phyloP scores from a whole-genome alignment of 2,797 vertebrate species.

The Dallia pectoralis region DNA sequence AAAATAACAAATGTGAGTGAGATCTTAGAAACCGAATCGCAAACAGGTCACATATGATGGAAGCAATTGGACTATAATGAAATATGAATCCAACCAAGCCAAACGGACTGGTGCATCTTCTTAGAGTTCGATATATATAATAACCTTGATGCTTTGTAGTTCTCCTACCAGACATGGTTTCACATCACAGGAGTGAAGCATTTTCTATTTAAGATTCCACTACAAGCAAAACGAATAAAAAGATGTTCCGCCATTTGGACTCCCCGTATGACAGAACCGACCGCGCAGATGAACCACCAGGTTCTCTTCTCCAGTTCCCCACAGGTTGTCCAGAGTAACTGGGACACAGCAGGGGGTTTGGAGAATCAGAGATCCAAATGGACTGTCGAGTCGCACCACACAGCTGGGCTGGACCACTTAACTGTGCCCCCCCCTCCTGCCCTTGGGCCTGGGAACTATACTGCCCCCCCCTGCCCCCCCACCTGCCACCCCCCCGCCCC shows the following conservation, averaged over 20 bases:
- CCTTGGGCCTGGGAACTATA: constrained; percentile 41
- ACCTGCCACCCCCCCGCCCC: constrained; percentile 58
- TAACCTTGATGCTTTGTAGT: not conserved
- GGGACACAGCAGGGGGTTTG: constrained; percentile 52
- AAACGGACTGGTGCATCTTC: not conserved
- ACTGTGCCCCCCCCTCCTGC: constrained; percentile 43
- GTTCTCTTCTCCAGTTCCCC: constrained; percentile 25
- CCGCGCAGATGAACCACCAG: constrained; percentile 29
- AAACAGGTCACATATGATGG: not conserved
- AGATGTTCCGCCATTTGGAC: constrained; percentile 51
- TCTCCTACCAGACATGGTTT: not conserved
- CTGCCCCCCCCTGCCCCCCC: constrained; percentile 56
- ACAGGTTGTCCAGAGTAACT: constrained; percentile 48
- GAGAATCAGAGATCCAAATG: constrained; percentile 61
- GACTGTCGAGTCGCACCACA: constrained; percentile 65
- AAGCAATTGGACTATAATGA: constrained; percentile 2
- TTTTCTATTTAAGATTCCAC: constrained; percentile 46
- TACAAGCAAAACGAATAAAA: constrained; percentile 8
- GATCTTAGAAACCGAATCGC: constrained; percentile 15
- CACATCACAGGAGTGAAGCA: constrained; percentile 25
- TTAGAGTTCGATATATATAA: not conserved
- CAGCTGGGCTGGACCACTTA: constrained; percentile 75
- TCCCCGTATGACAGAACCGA: constrained; percentile 50
- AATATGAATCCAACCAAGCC: not conserved
- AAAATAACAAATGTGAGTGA: constrained; percentile 19